Base-by-base conservation (phyloP, 1,140 invertebrate species). In the Globodera rostochiensis region DNA sequence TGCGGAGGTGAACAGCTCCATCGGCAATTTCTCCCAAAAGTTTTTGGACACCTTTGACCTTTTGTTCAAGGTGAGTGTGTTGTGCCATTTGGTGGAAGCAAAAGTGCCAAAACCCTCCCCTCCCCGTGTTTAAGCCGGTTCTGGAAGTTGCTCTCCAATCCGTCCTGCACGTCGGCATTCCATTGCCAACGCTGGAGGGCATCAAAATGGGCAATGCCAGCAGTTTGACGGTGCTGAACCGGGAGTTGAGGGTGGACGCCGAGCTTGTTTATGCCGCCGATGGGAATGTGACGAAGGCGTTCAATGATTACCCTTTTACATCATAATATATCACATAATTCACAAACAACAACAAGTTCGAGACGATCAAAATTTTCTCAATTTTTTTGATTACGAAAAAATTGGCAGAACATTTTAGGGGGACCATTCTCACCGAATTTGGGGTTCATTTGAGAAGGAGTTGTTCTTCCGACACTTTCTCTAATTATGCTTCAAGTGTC, bases 181-280 rank as follows among this genome's bases (percentile, higher is more conserved):
- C 85, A 15, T 83, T 86, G 60, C 85, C 85, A 6, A 47, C 82
- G 21, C 64, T 86, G 36, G 86, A 86, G 75, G 86, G 86, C 74
- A 74, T 86, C 36, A 60, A 47, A 69, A 25, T 86, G 25, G n/a
- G 74, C 49, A 87, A 86, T 67, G 67, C 53, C 25, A 86, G 71
- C 36, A 8, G 70, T 60, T 25, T 84, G 19, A 53, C 66, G 15
- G 50, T 84, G 69, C 69, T 71, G 69, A 11, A 25, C 8, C 69
- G 69, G 69, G 69, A 19, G 25, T 19, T 71, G 69, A n/a, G 69
- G 6, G 69, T 71, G 69, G 69, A 71, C n/a, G 69, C 69, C 25
- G 36, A 47, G n/a, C 69, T 71, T n/a, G n/a, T 45, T 11, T 71
- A 64, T 64, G 57, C 57, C 13, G 57, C 36, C 36, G 36, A 36